phyloP scores from a whole-genome alignment of 2,888 invertebrate genomes.

The Zelleria hepariella region DNA sequence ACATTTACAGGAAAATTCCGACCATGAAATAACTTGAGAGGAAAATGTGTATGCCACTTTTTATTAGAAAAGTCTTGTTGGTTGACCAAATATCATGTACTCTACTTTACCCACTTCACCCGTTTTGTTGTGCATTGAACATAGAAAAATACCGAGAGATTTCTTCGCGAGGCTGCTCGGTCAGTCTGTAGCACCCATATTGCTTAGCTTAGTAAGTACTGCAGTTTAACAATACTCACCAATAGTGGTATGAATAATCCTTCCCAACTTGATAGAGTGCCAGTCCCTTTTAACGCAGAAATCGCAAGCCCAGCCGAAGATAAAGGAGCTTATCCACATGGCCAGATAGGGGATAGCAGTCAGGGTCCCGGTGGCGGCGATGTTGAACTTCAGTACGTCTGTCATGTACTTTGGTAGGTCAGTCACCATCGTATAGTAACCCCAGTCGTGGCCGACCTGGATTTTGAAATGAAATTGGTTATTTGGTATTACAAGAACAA shows the following conservation, averaged over 20 bases:
- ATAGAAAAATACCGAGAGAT: too few relatives aligned
- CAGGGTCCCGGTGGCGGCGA: constrained; percentile 75
- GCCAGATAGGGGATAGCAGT: constrained; percentile 78
- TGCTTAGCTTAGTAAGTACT: too few relatives aligned
- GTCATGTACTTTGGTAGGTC: constrained; percentile 80
- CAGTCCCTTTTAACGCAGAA: constrained; percentile 73
- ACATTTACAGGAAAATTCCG: too few relatives aligned
- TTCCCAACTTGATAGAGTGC: constrained; percentile 71
- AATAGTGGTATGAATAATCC: constrained; percentile 78
- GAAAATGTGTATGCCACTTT: too few relatives aligned
- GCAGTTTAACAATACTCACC: constrained; percentile 58
- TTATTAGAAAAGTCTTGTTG: too few relatives aligned
- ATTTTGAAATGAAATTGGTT: constrained; percentile 11
- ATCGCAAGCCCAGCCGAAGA: constrained; percentile 80
- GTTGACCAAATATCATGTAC: too few relatives aligned
- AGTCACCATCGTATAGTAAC: constrained; percentile 80
- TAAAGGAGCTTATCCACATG: constrained; percentile 78
- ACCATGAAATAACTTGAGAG: too few relatives aligned
- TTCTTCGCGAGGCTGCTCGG: too few relatives aligned
- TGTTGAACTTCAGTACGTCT: constrained; percentile 76
- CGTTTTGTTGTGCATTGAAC: too few relatives aligned
- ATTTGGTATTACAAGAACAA: neutral
- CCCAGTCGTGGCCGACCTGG: constrained; percentile 74
- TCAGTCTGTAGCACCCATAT: too few relatives aligned
- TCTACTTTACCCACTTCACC: too few relatives aligned